Evolutionary conservation across 2,888 invertebrate species (phyloP), one percentile per base, ranked within the genome.

Genomic region (Asteroscopus sphinx): DNA sequence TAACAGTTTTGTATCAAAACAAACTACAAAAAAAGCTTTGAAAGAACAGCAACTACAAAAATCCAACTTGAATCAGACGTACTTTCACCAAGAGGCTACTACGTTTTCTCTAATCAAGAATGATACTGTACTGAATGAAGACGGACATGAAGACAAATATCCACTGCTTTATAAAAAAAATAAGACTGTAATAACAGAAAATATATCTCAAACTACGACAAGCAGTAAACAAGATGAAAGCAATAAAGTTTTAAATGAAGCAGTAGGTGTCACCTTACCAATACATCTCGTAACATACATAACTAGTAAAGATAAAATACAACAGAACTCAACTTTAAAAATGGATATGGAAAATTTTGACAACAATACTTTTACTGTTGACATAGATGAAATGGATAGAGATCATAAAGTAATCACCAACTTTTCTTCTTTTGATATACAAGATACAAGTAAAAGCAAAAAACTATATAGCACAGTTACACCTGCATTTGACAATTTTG

Each of bases 1-100:
- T 0, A 76, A 73, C 25, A 51, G 70, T 52, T 76, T 76, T 44
- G 59, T 74, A 4, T 67, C 64, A 1, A 79, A 74, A 42, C 77
- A 76, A 68, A 59, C 63, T 17, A 73, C 68, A 35, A 56, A 61
- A 30, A 47, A 39, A 13, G 28, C 47, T 45, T 9, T 40, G 0
- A 32, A 61, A 33, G 13, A 28, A 3, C 0, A 36, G 32, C 12
- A 21, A 30, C 9, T 5, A 28, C 32, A 61, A 39, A 49, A 16
- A 21, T 21, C 17, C 32, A 25, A 39, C 8, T 8, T 32, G 8
- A 9, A 42, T 28, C 16, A 9, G 3, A 17, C 12, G 0, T 5
- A n/a, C 5, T 21, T 21, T 6, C 5, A 21, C 21, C 21, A 4
- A 21, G 21, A 21, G 21, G 4, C 1, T 21, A 21, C 4, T 21